Conservation (phyloP, 1,140 invertebrate genomes). For the Brachionus plicatilis region DNA sequence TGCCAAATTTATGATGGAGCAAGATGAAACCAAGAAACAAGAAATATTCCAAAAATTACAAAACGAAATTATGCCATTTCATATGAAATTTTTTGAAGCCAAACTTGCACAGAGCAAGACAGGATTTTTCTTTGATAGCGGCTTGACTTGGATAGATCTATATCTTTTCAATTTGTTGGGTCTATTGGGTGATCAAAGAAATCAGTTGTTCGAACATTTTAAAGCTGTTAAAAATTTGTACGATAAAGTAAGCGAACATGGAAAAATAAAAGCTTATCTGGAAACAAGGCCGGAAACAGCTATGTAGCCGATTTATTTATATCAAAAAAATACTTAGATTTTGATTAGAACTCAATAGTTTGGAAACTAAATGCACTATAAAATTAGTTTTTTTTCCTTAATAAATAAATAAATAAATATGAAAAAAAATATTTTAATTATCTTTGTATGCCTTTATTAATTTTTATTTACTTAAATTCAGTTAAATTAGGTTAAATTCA, state of each 20-base stretch:
- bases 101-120: background rate
- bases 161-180: background rate
- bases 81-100: background rate
- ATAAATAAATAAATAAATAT: too few species aligned
- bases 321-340: background rate
- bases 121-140: background rate
- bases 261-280: background rate
- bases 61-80: background rate
- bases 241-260: background rate
- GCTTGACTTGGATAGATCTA: constrained; percentile 21
- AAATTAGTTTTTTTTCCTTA: too few species aligned
- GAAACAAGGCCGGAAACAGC: background rate
- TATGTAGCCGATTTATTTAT: background rate
- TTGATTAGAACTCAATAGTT: too few species aligned
- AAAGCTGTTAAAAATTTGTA: background rate
- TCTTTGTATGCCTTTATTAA: too few species aligned
- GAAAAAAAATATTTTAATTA: too few species aligned
- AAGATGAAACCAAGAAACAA: background rate
- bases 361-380: too few species aligned
- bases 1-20: background rate
- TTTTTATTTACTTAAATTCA: too few species aligned
- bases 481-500: too few species aligned
- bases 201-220: background rate
- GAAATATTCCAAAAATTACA: background rate
- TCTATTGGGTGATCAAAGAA: background rate